Evolutionary conservation across 37 sponge, comb jelly and placozoan genomes (phyloP).

Genomic region (Aphrocallistes beatrix): DNA sequence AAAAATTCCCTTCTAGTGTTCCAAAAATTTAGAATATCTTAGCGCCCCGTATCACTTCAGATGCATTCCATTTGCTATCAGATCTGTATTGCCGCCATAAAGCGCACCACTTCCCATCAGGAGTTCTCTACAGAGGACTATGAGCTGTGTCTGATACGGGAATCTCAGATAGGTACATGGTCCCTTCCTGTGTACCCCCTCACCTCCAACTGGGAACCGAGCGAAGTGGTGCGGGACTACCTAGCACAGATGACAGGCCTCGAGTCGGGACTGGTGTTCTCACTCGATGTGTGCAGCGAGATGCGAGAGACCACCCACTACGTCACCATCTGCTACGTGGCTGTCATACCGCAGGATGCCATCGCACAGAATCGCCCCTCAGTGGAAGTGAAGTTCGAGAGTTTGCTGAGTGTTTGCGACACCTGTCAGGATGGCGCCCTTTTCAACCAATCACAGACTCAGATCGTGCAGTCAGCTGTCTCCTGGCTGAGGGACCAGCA

Average conservation of each 20-base stretch:
- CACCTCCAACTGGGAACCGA: neutral
- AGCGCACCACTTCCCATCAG: neutral
- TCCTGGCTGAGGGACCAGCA: constrained; percentile 5
- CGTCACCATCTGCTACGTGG: neutral
- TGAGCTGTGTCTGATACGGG: neutral
- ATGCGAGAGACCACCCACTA: neutral
- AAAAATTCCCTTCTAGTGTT: no score
- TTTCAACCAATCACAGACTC: constrained; percentile 13
- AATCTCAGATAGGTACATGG: neutral
- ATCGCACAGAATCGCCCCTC: neutral
- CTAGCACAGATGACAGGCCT: neutral
- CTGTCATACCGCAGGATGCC: neutral
- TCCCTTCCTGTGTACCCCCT: neutral
- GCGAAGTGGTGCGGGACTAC: neutral
- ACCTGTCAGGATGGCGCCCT: neutral
- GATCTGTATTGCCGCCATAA: neutral
- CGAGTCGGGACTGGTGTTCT: neutral
- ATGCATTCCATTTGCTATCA: neutral
- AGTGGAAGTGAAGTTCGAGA: neutral
- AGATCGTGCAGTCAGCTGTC: neutral
- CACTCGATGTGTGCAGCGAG: neutral
- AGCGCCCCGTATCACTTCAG: neutral
- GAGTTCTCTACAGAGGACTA: constrained; percentile 1
- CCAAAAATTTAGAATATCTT: no score
- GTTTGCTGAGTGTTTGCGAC: neutral